Evolutionary conservation across 2,797 vertebrate genomes (phyloP), one percentile per base, ranked within the genome.

Genomic region (Anisognathus igniventris): DNA sequence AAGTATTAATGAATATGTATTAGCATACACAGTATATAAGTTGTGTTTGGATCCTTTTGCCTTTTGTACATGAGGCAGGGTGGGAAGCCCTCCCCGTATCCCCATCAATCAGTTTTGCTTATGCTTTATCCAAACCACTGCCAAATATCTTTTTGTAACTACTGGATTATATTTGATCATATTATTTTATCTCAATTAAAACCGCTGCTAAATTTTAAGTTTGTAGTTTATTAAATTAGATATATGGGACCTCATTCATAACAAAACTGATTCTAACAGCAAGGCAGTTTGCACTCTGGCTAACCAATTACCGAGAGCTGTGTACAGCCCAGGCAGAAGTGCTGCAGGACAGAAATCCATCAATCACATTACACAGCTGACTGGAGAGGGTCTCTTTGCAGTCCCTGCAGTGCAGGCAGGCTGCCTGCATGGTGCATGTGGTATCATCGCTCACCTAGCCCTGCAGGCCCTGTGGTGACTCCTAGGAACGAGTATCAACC

Each of bases 341-440:
- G 19, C 35, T 61, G 58, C 58, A 40, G 58, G 37, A 30, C 37
- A 60, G 58, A 30, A 61, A 30, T 40, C 5, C 27, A 61, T 14
- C 27, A 15, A 10, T 40, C 13, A 14, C 58, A 30, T 6, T 30
- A 37, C 13, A 2, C 12, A 40, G 58, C 58, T 30, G 58, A 30
- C 8, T 6, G 7, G 18, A 39, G 58, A 39, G 27, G 6, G 27
- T 27, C 24, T 25, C 27, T 30, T 5, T 7, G 1, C 37, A 40
- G 58, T 10, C 58, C 37, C 58, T 30, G 58, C 37, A 21, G 58
- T 2, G 1, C 58, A 30, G 37, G 19, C 27, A 40, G 37, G 19
- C 27, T 40, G 5, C 13, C 37, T 3, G 0, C 3, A 0, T 21
- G 37, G 7, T 21, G 19, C 7, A 15, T 7, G 13, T 40, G 37